Conservation (phyloP, 1,140 invertebrate species). For the Dendroctonus ponderosae region DNA sequence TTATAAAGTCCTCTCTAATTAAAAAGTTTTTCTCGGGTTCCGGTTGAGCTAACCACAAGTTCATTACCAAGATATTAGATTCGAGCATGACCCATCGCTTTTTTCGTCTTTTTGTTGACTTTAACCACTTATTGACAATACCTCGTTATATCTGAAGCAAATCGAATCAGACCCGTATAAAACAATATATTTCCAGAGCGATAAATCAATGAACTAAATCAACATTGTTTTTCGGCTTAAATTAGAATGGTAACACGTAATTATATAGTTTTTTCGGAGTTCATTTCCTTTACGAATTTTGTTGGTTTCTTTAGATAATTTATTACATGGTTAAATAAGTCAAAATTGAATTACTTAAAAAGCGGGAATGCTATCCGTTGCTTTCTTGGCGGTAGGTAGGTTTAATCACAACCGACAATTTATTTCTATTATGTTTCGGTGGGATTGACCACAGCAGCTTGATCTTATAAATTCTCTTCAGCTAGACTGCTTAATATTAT, state of each 20-base stretch:
- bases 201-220: constrained; percentile 47
- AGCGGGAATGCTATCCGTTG: constrained; percentile 26
- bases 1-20: constrained; percentile 45
- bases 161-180: constrained; percentile 44
- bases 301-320: constrained; percentile 23
- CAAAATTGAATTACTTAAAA: constrained; percentile 31
- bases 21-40: constrained; percentile 46
- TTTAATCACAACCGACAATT: no score
- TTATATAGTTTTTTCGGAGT: constrained; percentile 27
- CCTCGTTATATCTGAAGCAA: constrained; percentile 45
- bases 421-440: no score
- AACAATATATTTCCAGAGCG: constrained; percentile 45
- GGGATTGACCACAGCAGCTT: no score
- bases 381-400: constrained; percentile 21
- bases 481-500: no score
- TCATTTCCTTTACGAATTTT: constrained; percentile 27
- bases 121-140: constrained; percentile 44
- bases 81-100: constrained; percentile 41
- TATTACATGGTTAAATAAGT: constrained; percentile 29
- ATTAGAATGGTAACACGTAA: constrained; percentile 27
- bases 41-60: constrained; percentile 44
- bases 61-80: constrained; percentile 45
- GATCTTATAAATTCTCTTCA: no score
- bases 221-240: constrained; percentile 34
- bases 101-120: constrained; percentile 38